A percentile compares a stretch with the other conserved stretches of the same genome.
phyloP scores from a whole-genome alignment of 2,797 vertebrate species.

The Aratinga solstitialis region DNA sequence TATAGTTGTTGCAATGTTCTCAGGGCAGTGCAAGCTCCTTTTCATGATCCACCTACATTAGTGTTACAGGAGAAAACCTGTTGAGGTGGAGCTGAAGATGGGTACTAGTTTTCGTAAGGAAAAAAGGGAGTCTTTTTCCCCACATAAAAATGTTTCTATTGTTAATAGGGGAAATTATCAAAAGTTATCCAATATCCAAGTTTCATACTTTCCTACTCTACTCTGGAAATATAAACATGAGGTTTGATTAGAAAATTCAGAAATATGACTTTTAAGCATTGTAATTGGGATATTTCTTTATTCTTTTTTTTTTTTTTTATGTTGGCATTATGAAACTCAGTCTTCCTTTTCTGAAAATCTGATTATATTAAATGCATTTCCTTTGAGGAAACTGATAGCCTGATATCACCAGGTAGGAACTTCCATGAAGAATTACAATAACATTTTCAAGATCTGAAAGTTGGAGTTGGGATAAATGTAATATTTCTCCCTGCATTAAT shows the following conservation, averaged over 20 bases:
- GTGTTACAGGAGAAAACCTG: neutral
- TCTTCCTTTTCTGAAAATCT: neutral
- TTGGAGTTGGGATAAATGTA: neutral
- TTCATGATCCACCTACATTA: rapidly evolving
- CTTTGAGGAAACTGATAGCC: neutral
- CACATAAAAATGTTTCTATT: neutral
- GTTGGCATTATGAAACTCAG: neutral
- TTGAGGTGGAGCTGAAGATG: neutral
- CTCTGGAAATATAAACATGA: neutral
- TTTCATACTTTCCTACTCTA: neutral
- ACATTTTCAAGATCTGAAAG: neutral
- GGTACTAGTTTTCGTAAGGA: neutral
- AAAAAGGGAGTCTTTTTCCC: neutral
- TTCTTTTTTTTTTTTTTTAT: neutral
- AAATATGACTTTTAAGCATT: neutral
- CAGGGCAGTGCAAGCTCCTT: neutral
- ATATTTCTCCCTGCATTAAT: neutral
- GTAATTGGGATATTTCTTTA: rapidly evolving
- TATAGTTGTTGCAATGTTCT: neutral
- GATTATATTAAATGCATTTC: neutral
- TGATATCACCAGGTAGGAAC: neutral
- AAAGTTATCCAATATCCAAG: neutral
- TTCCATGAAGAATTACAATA: neutral
- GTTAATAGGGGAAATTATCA: neutral
- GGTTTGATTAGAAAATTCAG: neutral